These are phyloP conservation scores for Drosophila punjabiensis DNA, from an alignment of 1,140 invertebrate genomes.

Conservation along the genomic window DNA sequence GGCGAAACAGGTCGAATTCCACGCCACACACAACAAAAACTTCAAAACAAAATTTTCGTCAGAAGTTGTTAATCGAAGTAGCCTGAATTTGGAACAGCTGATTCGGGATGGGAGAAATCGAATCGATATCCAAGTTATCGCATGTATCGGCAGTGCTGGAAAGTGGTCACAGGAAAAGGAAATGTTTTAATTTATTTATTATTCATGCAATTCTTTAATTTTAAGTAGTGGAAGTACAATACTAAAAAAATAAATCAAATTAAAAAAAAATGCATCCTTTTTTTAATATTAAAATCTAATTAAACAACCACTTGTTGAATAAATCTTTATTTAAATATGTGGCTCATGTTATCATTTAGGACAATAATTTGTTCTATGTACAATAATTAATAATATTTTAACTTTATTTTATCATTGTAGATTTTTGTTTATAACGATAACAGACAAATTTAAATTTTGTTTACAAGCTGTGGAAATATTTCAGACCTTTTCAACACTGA, in stretches of 20 bases:
- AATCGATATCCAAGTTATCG: slow-evolving; percentile 35
- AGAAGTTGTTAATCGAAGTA: slow-evolving; percentile 46
- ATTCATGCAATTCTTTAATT: not conserved
- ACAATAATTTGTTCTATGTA: not conserved
- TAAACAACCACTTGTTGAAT: not conserved
- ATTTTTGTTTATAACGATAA: not conserved
- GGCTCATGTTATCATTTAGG: not conserved
- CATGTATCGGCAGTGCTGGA: slow-evolving; percentile 4
- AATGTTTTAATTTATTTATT: not conserved
- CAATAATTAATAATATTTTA: not conserved
- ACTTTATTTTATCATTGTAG: not conserved
- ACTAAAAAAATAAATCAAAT: too few relatives aligned
- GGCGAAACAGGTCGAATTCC: slow-evolving; percentile 9
- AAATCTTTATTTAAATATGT: not conserved
- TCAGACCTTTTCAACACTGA: slow-evolving; percentile 8
- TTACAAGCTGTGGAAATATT: slow-evolving; percentile 1
- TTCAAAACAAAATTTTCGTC: slow-evolving; percentile 38
- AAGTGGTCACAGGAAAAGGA: not conserved
- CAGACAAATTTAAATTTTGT: not conserved
- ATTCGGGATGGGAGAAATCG: slow-evolving; percentile 1
- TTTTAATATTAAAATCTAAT: not conserved
- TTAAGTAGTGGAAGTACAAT: not conserved
- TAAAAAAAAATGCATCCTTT: too few relatives aligned
- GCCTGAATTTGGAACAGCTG: slow-evolving; percentile 36
- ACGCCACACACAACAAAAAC: slow-evolving; percentile 19